phyloP scores from a whole-genome alignment of 2,888 invertebrate genomes.

The Hartigia nigra region DNA sequence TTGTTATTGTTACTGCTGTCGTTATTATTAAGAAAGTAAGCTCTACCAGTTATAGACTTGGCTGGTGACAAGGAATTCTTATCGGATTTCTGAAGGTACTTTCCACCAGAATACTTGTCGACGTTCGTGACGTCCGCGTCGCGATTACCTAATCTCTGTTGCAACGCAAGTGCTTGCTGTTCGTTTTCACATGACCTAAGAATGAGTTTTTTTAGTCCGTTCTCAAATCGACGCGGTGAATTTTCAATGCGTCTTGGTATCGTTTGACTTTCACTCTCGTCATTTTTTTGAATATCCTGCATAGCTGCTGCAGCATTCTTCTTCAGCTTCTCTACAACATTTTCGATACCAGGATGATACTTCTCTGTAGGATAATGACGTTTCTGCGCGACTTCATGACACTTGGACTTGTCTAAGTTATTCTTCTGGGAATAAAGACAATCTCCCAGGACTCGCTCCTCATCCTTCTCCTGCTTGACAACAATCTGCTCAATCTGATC shows the following conservation, averaged over 20 bases:
- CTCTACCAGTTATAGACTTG: not conserved
- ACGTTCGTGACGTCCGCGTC: not conserved
- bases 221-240: constrained; percentile 41
- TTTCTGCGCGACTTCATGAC: constrained; percentile 23
- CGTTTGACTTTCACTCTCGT: constrained; percentile 1
- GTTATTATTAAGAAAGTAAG: constrained; percentile 30
- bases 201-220: constrained; percentile 52
- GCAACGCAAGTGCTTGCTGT: not conserved
- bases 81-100: constrained; percentile 6
- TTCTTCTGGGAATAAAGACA: constrained; percentile 19
- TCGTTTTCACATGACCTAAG: constrained; percentile 49
- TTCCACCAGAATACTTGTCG: not conserved
- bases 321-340: constrained; percentile 60
- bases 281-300: constrained; percentile 28
- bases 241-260: constrained; percentile 16
- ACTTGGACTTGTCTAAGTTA: constrained; percentile 16
- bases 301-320: constrained; percentile 55
- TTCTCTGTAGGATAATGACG: constrained; percentile 43
- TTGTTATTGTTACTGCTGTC: constrained; percentile 50
- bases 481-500: constrained; percentile 36
- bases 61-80: not conserved
- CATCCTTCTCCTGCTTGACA: constrained; percentile 45
- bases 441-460: constrained; percentile 17
- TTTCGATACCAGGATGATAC: constrained; percentile 56
- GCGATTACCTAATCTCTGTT: constrained; percentile 3